Conservation (phyloP, 1,140 invertebrate species). For the Sycobia sp. region DNA sequence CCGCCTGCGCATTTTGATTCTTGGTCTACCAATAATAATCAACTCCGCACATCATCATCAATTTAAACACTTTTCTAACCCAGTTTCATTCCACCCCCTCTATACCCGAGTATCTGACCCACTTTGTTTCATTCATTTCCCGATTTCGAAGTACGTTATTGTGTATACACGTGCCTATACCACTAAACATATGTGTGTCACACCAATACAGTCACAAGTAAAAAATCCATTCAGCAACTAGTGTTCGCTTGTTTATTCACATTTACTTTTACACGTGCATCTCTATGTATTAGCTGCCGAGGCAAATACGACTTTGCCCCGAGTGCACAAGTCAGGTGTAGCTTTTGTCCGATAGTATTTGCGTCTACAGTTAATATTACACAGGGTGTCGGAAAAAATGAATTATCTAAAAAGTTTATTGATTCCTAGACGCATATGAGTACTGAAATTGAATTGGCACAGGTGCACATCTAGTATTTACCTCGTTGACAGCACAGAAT, state of each 20-base stretch:
- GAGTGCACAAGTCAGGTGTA: too few relatives aligned
- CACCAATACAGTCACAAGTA: too few relatives aligned
- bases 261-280: constrained; percentile 35
- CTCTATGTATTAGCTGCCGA: constrained; percentile 48
- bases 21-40: not conserved
- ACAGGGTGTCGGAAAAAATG: too few relatives aligned
- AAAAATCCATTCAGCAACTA: constrained; percentile 56
- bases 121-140: constrained; percentile 23
- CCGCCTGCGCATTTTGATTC: constrained; percentile 8
- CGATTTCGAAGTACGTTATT: constrained; percentile 30
- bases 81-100: too few relatives aligned
- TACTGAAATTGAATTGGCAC: too few relatives aligned
- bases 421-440: too few relatives aligned
- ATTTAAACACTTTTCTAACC: too few relatives aligned
- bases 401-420: too few relatives aligned
- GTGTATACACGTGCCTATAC: not conserved
- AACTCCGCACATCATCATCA: not conserved
- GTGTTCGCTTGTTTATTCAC: constrained; percentile 61
- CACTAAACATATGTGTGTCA: constrained; percentile 35
- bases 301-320: constrained; percentile 53
- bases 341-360: too few relatives aligned
- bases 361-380: too few relatives aligned
- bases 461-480: constrained; percentile 25
- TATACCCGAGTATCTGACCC: too few relatives aligned
- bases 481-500: not conserved